These are phyloP conservation scores for Oeneis ivallda DNA, from an alignment of 2,888 invertebrate species.

Conservation along the genomic window DNA sequence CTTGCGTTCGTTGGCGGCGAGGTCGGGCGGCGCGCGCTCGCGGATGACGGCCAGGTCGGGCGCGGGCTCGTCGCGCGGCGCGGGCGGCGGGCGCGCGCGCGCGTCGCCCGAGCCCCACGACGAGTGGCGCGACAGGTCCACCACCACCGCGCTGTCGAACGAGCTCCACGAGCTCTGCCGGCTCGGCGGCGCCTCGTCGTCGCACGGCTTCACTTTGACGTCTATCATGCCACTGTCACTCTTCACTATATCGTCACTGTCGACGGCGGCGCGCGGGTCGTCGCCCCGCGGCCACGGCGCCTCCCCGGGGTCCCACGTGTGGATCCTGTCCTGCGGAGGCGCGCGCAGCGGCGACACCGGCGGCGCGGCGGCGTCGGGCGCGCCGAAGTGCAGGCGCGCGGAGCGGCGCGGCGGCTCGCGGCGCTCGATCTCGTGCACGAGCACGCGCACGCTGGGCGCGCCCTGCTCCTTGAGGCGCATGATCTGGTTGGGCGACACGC, in stretches of 20 bases:
- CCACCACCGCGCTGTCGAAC: conserved; percentile 88
- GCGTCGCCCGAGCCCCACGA: conserved; percentile 92
- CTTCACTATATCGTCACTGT: conserved; percentile 74
- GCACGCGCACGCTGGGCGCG: conserved; percentile 84
- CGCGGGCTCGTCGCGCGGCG: conserved; percentile 46
- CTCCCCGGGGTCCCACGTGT: conserved; percentile 87
- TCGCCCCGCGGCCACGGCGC: no score
- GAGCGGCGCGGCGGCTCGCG: conserved; percentile 55
- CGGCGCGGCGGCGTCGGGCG: conserved; percentile 31
- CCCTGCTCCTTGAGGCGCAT: conserved; percentile 87
- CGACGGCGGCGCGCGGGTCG: conserved; percentile 56
- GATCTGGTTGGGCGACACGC: conserved; percentile 95
- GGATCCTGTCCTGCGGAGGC: conserved; percentile 67
- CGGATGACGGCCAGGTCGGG: conserved; percentile 67
- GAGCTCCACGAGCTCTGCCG: conserved; percentile 90
- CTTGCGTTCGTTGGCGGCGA: conserved; percentile 69
- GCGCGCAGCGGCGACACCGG: conserved; percentile 38
- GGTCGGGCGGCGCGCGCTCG: conserved; percentile 53
- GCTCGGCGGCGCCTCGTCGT: conserved; percentile 64
- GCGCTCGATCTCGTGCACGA: conserved; percentile 86
- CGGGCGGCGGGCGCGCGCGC: conserved; percentile 60
- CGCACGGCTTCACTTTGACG: conserved; percentile 63
- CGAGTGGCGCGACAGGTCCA: conserved; percentile 88
- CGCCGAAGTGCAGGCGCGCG: conserved; percentile 57
- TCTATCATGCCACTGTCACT: conserved; percentile 78